Evolutionary conservation across 2,888 invertebrate species (phyloP).

Genomic region (Scaptomyza reducta): DNA sequence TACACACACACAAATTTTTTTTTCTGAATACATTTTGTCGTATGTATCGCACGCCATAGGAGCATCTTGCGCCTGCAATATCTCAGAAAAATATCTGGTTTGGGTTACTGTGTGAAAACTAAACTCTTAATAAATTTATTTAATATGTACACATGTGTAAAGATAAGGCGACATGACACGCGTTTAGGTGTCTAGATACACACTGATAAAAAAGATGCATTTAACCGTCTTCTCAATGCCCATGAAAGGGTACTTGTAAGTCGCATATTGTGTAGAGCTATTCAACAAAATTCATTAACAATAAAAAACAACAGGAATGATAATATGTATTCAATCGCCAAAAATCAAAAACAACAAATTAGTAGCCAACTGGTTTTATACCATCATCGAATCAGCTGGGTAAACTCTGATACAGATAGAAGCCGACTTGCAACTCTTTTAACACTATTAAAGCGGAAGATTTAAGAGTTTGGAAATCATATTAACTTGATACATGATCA

Average conservation of each 20-base stretch:
- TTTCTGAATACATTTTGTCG: not conserved
- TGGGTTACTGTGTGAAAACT: not conserved
- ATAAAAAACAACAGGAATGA: not conserved
- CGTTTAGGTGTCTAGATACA: conserved; percentile 13
- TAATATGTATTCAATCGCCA: not conserved
- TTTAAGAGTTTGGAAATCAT: not conserved
- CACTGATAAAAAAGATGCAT: conserved; percentile 14
- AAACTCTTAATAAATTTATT: conserved; percentile 25
- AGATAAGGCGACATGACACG: conserved; percentile 29
- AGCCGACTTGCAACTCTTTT: not conserved
- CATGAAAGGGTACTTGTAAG: not conserved
- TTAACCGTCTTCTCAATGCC: conserved; percentile 1
- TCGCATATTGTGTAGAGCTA: not conserved
- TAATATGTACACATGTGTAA: conserved; percentile 1
- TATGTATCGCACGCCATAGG: not conserved
- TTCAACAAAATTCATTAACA: not conserved
- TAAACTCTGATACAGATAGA: not conserved
- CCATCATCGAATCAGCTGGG: not conserved
- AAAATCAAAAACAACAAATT: not conserved
- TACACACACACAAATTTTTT: not conserved
- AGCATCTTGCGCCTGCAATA: conserved; percentile 22
- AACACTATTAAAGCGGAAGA: not conserved
- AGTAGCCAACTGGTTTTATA: not conserved
- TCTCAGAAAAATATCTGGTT: not conserved
- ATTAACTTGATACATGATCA: not conserved